Evolutionary conservation across 2,113 vertebrate species (phyloP).

Genomic region (Cnemophilus loriae): DNA sequence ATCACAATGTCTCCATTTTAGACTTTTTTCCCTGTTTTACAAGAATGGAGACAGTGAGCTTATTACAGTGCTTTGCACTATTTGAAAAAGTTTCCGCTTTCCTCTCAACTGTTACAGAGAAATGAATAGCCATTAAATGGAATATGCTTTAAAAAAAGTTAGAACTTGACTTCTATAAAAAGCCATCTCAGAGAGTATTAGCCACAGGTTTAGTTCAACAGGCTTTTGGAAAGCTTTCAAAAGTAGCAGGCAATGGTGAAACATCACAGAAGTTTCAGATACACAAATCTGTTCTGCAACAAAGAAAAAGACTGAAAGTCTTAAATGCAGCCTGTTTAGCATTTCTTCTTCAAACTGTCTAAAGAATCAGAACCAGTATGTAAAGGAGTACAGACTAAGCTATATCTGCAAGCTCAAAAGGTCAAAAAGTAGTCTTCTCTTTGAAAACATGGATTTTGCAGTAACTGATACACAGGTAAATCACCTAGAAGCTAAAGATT

Average conservation of each 20-base stretch:
- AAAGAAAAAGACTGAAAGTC: background rate
- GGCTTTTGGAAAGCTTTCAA: background rate
- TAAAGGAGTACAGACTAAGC: background rate
- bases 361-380: background rate
- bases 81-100: background rate
- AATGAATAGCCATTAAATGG: background rate
- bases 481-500: background rate
- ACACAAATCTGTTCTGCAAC: background rate
- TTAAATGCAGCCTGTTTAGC: background rate
- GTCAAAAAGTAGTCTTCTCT: background rate
- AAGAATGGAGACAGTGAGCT: background rate
- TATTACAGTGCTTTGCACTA: background rate
- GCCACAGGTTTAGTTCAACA: background rate
- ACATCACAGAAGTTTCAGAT: background rate
- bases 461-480: background rate
- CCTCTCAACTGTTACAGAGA: background rate
- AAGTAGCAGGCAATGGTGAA: background rate
- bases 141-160: background rate
- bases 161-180: background rate
- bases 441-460: background rate
- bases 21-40: background rate
- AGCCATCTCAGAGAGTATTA: background rate
- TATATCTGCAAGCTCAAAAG: background rate
- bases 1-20: background rate
- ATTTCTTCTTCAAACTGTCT: background rate